phyloP scores from a whole-genome alignment of 2,888 invertebrate species.

The Acanthosoma haemorrhoidale region DNA sequence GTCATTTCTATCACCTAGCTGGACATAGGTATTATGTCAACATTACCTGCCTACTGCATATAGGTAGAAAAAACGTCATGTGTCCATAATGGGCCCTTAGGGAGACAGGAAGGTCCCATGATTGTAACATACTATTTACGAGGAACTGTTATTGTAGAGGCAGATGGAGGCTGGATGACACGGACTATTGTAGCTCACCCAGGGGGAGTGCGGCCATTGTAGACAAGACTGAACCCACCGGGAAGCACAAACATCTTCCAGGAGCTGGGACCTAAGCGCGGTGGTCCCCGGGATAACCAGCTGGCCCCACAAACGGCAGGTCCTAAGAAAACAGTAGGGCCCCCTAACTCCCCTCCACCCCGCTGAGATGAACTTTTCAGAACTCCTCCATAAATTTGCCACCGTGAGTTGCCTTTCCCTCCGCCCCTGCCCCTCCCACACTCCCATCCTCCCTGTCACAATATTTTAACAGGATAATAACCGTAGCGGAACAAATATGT shows the following conservation, averaged over 20 bases:
- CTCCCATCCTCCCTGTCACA: slow-evolving; percentile 17
- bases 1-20: no score
- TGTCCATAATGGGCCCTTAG: no score
- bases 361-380: background rate
- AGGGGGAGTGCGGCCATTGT: background rate
- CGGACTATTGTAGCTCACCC: slow-evolving; percentile 1
- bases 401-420: background rate
- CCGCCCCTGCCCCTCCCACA: no score
- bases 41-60: no score
- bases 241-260: no score
- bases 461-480: slow-evolving; percentile 19
- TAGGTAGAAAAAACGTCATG: no score
- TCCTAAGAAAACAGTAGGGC: background rate
- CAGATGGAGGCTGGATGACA: background rate
- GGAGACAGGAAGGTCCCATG: background rate
- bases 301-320: background rate
- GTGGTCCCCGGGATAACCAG: no score
- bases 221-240: no score
- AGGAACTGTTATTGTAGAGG: background rate
- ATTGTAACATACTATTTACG: slow-evolving; percentile 4
- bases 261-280: no score
- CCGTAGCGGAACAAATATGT: slow-evolving; percentile 19
- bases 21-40: no score
- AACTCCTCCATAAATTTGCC: background rate
- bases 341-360: no score